A percentile compares a stretch with the other conserved stretches of the same genome.
phyloP scores from a whole-genome alignment of 2,888 invertebrate species.

The Lasioglossum zephyrum region DNA sequence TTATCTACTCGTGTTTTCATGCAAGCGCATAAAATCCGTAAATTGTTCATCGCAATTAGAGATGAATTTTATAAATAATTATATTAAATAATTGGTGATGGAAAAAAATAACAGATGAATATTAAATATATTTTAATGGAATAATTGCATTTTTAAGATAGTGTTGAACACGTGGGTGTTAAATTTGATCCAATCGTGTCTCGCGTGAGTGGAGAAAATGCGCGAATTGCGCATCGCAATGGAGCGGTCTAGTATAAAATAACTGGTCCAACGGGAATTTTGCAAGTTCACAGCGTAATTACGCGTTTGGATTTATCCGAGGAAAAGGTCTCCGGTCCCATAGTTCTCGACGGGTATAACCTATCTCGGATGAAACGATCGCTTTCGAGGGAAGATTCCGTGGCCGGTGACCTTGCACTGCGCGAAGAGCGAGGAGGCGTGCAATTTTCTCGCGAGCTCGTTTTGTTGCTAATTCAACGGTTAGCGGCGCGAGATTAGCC shows the following conservation, averaged over 20 bases:
- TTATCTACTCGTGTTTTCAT: too few species aligned
- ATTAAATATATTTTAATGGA: too few species aligned
- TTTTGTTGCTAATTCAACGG: constrained; percentile 71
- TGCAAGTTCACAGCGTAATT: not conserved
- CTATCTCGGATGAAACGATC: constrained; percentile 69
- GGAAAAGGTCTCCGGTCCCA: constrained; percentile 3
- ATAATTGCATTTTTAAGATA: too few species aligned
- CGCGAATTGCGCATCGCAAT: not conserved
- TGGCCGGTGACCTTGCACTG: constrained; percentile 64
- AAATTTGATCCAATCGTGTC: too few species aligned
- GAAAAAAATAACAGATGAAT: too few species aligned
- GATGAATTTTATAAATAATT: too few species aligned
- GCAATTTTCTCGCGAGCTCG: constrained; percentile 66
- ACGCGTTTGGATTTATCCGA: not conserved
- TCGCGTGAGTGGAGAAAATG: not conserved
- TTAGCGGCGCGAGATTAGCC: constrained; percentile 63
- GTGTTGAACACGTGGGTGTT: too few species aligned
- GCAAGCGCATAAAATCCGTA: too few species aligned
- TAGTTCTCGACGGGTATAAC: not conserved
- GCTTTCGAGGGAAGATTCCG: constrained; percentile 61
- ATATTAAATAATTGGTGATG: too few species aligned
- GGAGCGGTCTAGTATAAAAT: not conserved
- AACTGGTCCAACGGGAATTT: not conserved
- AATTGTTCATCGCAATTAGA: too few species aligned
- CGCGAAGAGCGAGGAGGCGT: constrained; percentile 50